These are phyloP conservation scores for Laterallus jamaicensis DNA, from an alignment of 2,113 vertebrate species.

Conservation along the genomic window DNA sequence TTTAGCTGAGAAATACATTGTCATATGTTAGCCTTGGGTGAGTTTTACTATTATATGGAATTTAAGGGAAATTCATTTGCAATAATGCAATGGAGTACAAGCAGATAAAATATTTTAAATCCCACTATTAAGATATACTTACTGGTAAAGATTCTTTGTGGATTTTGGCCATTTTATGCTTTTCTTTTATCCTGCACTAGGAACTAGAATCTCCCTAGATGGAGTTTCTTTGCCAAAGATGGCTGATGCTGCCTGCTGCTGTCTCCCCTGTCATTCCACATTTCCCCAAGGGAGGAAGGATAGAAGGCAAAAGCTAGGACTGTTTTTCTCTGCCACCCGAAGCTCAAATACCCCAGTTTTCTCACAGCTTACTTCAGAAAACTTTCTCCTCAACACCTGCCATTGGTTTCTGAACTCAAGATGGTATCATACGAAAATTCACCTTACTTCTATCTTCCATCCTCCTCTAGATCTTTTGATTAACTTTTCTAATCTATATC, in stretches of 20 bases:
- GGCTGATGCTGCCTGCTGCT: background rate
- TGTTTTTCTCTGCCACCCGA: background rate
- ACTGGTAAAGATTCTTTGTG: background rate
- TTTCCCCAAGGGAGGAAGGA: background rate
- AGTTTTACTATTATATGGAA: background rate
- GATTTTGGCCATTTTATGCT: background rate
- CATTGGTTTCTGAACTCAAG: background rate
- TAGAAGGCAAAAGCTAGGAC: background rate
- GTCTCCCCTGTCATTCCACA: background rate
- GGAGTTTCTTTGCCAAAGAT: background rate
- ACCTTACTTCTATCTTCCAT: background rate
- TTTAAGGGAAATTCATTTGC: background rate
- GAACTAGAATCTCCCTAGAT: background rate
- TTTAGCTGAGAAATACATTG: background rate
- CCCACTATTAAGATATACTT: background rate
- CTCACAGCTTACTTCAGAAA: background rate
- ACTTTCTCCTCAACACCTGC: background rate
- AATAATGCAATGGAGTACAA: background rate
- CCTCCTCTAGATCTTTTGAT: background rate
- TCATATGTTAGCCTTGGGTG: background rate
- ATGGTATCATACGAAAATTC: background rate
- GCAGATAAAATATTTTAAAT: background rate
- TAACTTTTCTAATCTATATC: background rate
- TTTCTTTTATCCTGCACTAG: background rate
- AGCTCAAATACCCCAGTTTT: background rate